phyloP scores from a whole-genome alignment of 1,140 invertebrate genomes.

The Anastrepha ludens region DNA sequence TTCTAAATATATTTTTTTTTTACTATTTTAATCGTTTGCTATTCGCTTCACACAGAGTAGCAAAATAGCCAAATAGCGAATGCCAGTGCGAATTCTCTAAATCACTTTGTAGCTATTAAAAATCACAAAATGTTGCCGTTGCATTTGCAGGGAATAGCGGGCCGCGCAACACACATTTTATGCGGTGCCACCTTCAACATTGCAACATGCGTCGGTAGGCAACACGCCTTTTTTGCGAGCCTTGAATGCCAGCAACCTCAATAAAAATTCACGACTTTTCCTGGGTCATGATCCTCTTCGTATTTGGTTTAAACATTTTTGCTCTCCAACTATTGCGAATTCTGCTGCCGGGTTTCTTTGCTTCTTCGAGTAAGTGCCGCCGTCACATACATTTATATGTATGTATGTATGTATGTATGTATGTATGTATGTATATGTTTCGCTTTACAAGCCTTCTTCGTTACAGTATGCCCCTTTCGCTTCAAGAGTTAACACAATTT shows the following conservation, averaged over 20 bases:
- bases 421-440: no score
- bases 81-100: constrained; percentile 34
- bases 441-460: no score
- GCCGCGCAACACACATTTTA: neutral
- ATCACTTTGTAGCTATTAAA: constrained; percentile 37
- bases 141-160: neutral
- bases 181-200: constrained; percentile 30
- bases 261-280: constrained; percentile 70
- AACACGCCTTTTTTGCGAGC: constrained; percentile 13
- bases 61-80: neutral
- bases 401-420: no score
- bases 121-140: constrained; percentile 38
- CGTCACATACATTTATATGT: neutral
- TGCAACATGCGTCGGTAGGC: constrained; percentile 13
- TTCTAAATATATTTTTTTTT: neutral
- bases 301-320: constrained; percentile 5
- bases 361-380: neutral
- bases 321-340: neutral
- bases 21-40: neutral
- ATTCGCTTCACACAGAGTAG: neutral
- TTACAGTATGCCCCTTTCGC: no score
- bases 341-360: neutral
- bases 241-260: constrained; percentile 68
- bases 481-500: no score
- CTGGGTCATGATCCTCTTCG: constrained; percentile 68